phyloP scores from a whole-genome alignment of 1,140 invertebrate species.

The Plodia interpunctella region DNA sequence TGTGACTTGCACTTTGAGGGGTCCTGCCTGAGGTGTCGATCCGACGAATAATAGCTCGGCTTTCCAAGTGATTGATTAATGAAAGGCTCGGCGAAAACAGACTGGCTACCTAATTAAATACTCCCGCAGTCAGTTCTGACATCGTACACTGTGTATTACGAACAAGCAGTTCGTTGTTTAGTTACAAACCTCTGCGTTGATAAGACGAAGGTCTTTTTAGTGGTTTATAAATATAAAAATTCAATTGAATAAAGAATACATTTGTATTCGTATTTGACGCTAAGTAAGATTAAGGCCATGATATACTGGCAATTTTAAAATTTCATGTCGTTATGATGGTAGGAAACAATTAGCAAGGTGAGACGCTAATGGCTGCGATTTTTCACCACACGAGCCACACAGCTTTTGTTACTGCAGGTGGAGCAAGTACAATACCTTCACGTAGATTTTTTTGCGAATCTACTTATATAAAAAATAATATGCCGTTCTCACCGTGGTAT shows the following conservation, averaged over 20 bases:
- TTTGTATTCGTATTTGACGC: too few species aligned
- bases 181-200: background rate
- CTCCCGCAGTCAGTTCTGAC: constrained; percentile 29
- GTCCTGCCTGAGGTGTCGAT: constrained; percentile 62
- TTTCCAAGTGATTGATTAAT: constrained; percentile 74
- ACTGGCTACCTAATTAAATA: constrained; percentile 71
- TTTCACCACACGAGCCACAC: constrained; percentile 10
- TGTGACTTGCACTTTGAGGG: constrained; percentile 73
- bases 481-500: too few species aligned
- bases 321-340: background rate
- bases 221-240: too few species aligned
- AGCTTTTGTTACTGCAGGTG: constrained; percentile 34
- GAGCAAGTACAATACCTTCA: constrained; percentile 15
- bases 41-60: constrained; percentile 69
- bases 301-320: background rate
- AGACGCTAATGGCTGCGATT: constrained; percentile 32
- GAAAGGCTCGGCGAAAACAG: constrained; percentile 68
- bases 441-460: background rate
- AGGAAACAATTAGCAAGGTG: constrained; percentile 63
- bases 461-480: too few species aligned
- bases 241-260: too few species aligned
- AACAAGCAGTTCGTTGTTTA: background rate
- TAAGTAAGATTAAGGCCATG: background rate
- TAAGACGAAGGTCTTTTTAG: too few species aligned
- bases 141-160: background rate